phyloP scores from a whole-genome alignment of 2,888 invertebrate species.

The Athrips mouffetella region DNA sequence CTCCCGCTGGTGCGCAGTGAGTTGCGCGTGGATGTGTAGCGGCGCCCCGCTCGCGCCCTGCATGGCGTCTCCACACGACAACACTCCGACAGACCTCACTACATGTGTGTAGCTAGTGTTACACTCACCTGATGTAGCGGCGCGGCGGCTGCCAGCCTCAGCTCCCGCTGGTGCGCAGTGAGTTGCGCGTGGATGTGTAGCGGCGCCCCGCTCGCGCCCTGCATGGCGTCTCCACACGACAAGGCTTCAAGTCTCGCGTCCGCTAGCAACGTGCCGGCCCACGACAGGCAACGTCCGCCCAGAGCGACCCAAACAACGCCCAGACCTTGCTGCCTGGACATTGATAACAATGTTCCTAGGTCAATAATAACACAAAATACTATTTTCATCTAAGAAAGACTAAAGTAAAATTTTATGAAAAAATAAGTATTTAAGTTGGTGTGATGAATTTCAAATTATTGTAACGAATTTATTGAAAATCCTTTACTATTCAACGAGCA shows the following conservation, averaged over 20 bases:
- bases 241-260: constrained; percentile 87
- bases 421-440: too few species aligned
- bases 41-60: too few species aligned
- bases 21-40: too few species aligned
- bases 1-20: too few species aligned
- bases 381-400: too few species aligned
- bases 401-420: too few species aligned
- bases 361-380: too few species aligned
- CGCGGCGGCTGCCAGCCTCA: constrained; percentile 83
- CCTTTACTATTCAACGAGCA: too few species aligned
- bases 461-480: too few species aligned
- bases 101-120: neutral
- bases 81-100: neutral
- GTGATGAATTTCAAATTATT: too few species aligned
- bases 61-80: neutral
- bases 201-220: constrained; percentile 76
- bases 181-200: constrained; percentile 81
- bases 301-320: constrained; percentile 94
- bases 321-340: constrained; percentile 87
- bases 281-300: constrained; percentile 88
- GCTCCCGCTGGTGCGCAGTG: constrained; percentile 83
- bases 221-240: constrained; percentile 39
- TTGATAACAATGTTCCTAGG: too few species aligned
- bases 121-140: constrained; percentile 81
- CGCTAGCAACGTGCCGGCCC: constrained; percentile 85